phyloP scores from a whole-genome alignment of 23 tunicate genomes.

The Halocynthia roretzi region DNA sequence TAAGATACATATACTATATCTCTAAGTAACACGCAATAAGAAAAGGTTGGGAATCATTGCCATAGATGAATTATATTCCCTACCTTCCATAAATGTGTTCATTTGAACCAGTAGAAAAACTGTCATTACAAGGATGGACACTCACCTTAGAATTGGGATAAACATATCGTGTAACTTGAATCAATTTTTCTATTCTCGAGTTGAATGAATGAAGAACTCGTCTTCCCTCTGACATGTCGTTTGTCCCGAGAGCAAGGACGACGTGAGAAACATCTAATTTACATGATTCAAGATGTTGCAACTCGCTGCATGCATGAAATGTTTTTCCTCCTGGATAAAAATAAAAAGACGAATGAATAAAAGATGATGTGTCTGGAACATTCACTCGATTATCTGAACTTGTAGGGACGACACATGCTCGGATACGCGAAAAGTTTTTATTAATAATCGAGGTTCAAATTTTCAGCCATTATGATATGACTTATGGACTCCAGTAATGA shows the following conservation, averaged over 20 bases:
- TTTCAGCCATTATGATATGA: too few relatives aligned
- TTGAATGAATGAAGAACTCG: neutral
- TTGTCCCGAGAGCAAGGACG: slow-evolving; percentile 1
- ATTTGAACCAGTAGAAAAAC: neutral
- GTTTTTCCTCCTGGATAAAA: slow-evolving; percentile 7
- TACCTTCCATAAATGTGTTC: neutral
- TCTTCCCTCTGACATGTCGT: slow-evolving; percentile 7
- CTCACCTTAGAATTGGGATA: neutral
- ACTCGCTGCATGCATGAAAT: slow-evolving; percentile 6
- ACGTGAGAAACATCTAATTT: neutral
- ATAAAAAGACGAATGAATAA: neutral
- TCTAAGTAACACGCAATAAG: too few relatives aligned
- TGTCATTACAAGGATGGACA: too few relatives aligned
- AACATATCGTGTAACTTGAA: neutral
- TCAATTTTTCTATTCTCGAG: slow-evolving; percentile 2
- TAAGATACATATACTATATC: too few relatives aligned
- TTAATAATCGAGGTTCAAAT: too few relatives aligned
- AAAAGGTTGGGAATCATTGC: too few relatives aligned
- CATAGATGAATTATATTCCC: too few relatives aligned
- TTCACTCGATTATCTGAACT: too few relatives aligned
- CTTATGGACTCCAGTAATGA: too few relatives aligned
- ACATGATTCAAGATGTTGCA: neutral
- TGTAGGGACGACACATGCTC: too few relatives aligned
- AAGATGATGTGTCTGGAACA: too few relatives aligned
- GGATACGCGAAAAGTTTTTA: too few relatives aligned